phyloP scores from a whole-genome alignment of 2,113 vertebrate genomes.

The Taurulus bubalis region DNA sequence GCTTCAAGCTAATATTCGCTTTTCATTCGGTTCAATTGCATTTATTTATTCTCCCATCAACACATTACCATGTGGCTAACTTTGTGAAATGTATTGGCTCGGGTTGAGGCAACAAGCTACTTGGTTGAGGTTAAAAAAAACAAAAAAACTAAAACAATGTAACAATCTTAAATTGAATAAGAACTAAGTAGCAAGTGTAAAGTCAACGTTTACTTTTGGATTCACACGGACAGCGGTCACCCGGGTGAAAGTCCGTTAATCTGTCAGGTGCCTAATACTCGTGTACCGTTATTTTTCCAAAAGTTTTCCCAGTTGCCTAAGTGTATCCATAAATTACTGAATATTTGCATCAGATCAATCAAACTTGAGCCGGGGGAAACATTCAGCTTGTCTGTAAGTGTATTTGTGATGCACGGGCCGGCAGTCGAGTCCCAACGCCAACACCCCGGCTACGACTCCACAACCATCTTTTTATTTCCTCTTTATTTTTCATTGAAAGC shows the following conservation, averaged over 20 bases:
- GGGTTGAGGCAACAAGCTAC: background rate
- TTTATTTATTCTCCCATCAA: too few species aligned
- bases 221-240: background rate
- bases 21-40: too few species aligned
- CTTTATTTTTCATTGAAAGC: constrained; percentile 63
- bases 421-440: constrained; percentile 7
- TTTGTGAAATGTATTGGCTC: background rate
- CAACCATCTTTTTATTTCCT: constrained; percentile 46
- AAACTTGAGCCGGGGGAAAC: background rate
- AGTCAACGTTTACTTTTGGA: background rate
- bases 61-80: background rate
- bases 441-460: constrained; percentile 8
- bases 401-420: background rate
- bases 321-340: background rate
- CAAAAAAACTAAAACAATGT: background rate
- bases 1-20: too few species aligned
- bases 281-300: background rate
- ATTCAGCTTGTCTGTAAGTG: background rate
- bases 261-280: background rate
- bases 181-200: background rate
- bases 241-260: background rate
- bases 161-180: background rate
- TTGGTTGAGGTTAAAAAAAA: background rate
- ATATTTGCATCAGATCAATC: background rate
- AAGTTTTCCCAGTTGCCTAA: background rate